Evolutionary conservation across 2,113 vertebrate species (phyloP).

Genomic region (Oophaga pumilio): DNA sequence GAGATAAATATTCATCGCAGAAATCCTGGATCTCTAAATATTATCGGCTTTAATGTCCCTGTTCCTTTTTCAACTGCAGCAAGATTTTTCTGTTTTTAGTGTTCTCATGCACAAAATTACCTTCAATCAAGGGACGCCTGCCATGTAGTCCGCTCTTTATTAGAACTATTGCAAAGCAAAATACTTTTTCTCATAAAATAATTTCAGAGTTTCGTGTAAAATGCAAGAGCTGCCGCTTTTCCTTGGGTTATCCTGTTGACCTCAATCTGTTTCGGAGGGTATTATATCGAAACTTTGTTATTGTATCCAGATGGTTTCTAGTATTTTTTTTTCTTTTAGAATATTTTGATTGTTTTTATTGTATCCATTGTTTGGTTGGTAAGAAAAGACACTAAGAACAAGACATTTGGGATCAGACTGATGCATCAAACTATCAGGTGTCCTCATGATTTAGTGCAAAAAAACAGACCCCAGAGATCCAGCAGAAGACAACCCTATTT

Average conservation of each 20-base stretch:
- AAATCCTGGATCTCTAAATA: background rate
- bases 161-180: slow-evolving; percentile 35
- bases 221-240: background rate
- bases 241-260: slow-evolving; percentile 1
- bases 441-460: no score
- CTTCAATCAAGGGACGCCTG: background rate
- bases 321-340: background rate
- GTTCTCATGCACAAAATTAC: slow-evolving; percentile 7
- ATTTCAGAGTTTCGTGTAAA: slow-evolving; percentile 7
- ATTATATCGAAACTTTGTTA: slow-evolving; percentile 8
- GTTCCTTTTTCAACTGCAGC: background rate
- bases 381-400: background rate
- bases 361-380: background rate
- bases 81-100: background rate
- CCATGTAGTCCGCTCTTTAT: background rate
- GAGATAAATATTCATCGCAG: slow-evolving; percentile 14
- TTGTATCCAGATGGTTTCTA: background rate
- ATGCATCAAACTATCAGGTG: no score
- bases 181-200: slow-evolving; percentile 42
- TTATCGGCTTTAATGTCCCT: background rate
- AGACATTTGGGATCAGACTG: no score
- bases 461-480: no score
- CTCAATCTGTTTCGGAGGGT: slow-evolving; percentile 11
- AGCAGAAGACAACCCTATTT: no score
- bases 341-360: background rate